Evolutionary conservation across 2,797 vertebrate species (phyloP), one percentile per base, ranked within the genome.

Genomic region (Rhinella marina): DNA sequence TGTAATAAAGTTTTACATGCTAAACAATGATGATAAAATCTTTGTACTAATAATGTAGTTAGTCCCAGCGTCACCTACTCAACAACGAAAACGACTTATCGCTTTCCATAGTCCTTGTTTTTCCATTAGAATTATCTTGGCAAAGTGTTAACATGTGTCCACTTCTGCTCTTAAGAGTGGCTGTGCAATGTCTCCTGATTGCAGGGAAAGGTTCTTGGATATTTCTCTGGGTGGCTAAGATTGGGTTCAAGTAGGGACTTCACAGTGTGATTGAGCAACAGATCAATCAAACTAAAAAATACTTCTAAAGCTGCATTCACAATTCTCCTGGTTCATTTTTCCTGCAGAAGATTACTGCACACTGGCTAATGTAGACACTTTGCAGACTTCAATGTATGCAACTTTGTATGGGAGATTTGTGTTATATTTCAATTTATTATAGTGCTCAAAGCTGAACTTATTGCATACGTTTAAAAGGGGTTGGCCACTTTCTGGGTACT

Each of bases 141-240:
- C 41, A 32, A 72, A 72, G 70, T 72, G 70, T 72, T 72, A 72
- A 72, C 70, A 72, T 9, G 29, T 41, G 32, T 72, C 29, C 70
- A 72, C 29, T 72, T 70, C 66, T 70, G 66, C 27, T 16, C 27
- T 70, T 14, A 70, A 70, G 66, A 29, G 66, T 70, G 66, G 25
- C 66, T 70, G 66, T 70, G 66, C 66, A 70, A 70, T 70, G 66
- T 70, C 66, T 70, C 27, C 66, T 29, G 25, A 29, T 16, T 70
- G 66, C 14, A 29, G 27, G 27, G 7, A 70, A 29, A 70, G 1
- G 13, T 27, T 17, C 25, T 6, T 70, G 66, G 14, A 29, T 32
- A 70, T 17, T 70, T 70, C 27, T 29, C 66, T 14, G 27, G 66
- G 13, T 29, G 17, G 14, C 27, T 32, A 29, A 41, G 70, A 17